These are phyloP conservation scores for Parapristionchus giblindavisi DNA, from an alignment of 2,888 invertebrate species.

Conservation along the genomic window DNA sequence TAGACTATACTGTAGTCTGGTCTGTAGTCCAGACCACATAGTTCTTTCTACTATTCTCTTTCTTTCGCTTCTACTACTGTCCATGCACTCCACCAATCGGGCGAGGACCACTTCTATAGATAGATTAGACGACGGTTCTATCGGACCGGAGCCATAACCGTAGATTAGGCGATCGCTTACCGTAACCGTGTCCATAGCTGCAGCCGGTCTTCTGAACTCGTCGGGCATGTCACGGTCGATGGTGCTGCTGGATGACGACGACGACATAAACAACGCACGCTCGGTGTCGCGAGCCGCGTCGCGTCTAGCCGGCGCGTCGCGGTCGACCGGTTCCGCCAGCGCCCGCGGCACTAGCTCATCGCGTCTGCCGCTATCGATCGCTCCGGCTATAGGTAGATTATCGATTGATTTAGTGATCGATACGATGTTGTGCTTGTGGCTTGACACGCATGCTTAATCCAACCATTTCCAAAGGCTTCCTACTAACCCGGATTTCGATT, in stretches of 20 bases:
- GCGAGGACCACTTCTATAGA: no score
- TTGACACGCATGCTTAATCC: no score
- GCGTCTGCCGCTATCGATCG: conserved; percentile 49
- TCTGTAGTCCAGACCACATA: no score
- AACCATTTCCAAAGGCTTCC: no score
- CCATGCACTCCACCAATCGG: no score
- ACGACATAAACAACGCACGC: conserved; percentile 35
- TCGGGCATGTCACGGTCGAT: conserved; percentile 65
- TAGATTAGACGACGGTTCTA: no score
- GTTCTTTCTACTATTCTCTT: no score
- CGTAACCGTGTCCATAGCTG: conserved; percentile 30
- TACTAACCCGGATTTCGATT: no score
- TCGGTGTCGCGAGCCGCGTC: conserved; percentile 14
- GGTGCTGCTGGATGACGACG: conserved; percentile 55
- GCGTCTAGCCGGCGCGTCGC: conserved; percentile 10
- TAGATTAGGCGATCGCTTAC: background rate
- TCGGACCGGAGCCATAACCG: conserved; percentile 2
- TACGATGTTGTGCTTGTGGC: no score
- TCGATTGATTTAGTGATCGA: background rate
- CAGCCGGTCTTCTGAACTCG: conserved; percentile 47
- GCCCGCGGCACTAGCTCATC: conserved; percentile 18
- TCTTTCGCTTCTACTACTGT: no score
- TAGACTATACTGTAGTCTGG: no score
- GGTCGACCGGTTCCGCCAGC: background rate
- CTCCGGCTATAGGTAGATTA: conserved; percentile 37